Conservation (phyloP, 1,140 invertebrate species). For the Pachyrhynchus sulphureomaculatus region DNA sequence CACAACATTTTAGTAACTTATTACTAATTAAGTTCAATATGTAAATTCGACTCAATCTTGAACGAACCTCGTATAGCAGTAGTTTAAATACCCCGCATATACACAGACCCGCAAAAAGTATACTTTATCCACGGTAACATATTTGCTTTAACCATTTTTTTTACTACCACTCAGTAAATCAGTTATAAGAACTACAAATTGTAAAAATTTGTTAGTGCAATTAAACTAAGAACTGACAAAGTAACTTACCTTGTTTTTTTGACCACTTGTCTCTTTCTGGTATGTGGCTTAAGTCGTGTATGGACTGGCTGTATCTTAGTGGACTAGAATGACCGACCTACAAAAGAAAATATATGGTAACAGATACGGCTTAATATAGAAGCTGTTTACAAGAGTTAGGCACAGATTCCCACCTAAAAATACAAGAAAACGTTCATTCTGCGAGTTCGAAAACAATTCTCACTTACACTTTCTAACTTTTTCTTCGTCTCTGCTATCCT, state of each 20-base stretch:
- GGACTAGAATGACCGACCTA: constrained; percentile 74
- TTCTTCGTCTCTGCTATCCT: constrained; percentile 84
- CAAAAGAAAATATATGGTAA: constrained; percentile 9
- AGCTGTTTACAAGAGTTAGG: not conserved
- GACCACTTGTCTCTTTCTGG: constrained; percentile 58
- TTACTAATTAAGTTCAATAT: too few relatives aligned
- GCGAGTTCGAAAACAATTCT: too few relatives aligned
- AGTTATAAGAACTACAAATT: not conserved
- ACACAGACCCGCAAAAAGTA: too few relatives aligned
- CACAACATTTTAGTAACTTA: too few relatives aligned
- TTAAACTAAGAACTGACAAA: not conserved
- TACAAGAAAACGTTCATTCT: too few relatives aligned
- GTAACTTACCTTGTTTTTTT: constrained; percentile 47
- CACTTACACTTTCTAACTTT: constrained; percentile 84
- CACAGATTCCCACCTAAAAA: not conserved
- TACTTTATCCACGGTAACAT: too few relatives aligned
- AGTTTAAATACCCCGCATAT: too few relatives aligned
- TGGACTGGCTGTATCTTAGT: constrained; percentile 81
- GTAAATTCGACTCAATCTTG: too few relatives aligned
- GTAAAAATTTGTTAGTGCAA: not conserved
- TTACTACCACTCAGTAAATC: not conserved
- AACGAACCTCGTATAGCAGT: too few relatives aligned
- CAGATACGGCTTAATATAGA: not conserved
- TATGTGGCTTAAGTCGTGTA: constrained; percentile 68
- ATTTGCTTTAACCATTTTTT: too few relatives aligned